Base-by-base conservation (phyloP, 1,140 invertebrate species). In the Harpegnathos saltator region DNA sequence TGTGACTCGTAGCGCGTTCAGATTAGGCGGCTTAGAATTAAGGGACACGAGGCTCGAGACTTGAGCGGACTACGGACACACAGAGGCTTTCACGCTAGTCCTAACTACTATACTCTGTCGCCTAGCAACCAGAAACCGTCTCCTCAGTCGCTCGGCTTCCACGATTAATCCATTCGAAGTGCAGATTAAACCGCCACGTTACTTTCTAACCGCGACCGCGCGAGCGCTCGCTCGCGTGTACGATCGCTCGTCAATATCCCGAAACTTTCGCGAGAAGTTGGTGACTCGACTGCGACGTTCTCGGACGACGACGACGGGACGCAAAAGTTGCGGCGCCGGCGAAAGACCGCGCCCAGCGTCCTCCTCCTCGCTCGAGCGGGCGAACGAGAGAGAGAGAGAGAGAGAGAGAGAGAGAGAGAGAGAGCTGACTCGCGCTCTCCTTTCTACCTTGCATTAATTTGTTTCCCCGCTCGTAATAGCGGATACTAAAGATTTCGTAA, bases 191-290 rank as follows among this genome's bases (percentile, higher is more conserved):
- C 72, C 81, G 81, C 82, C 81, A 38, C 71, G 72, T 87, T 88
- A 89, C 87, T 88, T 89, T 89, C 86, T 84, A 89, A 80, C 87
- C 87, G 86, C 81, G 81, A n/a, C n/a, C n/a, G n/a, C n/a, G n/a
- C n/a, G n/a, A n/a, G n/a, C n/a, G n/a, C n/a, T n/a, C 65, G 82
- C 77, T 15, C 19, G 50, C 80, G 84, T 26, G 56, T 54, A 63
- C 72, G 83, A 87, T 87, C 82, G 80, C 87, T 88, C 65, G 86
- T 88, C 86, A 85, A 82, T 80, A 84, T 77, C 81, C 63, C 85
- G 81, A 50, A 80, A 69, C 33, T 84, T 62, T 29, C 54, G 52
- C 69, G 52, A 11, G 38, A 56, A 63, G 65, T 69, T 69, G 78
- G 26, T 38, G 59, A 84, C 38, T 72, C 59, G 14, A n/a, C 24